These are phyloP conservation scores for Cyanoliseus patagonus DNA, from an alignment of 2,113 vertebrate species.

Conservation along the genomic window DNA sequence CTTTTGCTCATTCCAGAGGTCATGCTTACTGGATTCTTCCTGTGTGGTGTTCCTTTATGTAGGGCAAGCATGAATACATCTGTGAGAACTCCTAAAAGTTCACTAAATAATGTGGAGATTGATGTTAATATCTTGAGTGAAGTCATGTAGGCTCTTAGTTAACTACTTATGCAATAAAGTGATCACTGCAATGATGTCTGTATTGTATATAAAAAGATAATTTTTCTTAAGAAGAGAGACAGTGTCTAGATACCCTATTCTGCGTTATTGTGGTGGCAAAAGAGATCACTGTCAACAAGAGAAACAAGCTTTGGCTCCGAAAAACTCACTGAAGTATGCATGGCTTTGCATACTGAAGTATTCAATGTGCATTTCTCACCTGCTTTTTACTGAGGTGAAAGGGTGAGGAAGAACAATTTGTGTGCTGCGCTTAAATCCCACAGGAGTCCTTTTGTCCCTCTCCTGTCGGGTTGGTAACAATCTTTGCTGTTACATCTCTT, in stretches of 20 bases:
- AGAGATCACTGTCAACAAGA: not conserved
- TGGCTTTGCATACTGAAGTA: not conserved
- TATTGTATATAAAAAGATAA: not conserved
- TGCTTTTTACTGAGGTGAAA: not conserved
- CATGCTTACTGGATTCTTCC: not conserved
- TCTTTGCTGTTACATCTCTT: not conserved
- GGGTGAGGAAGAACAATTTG: not conserved
- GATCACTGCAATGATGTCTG: not conserved
- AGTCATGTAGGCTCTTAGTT: not conserved
- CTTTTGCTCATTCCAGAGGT: not conserved
- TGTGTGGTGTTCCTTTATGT: not conserved
- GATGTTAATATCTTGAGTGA: not conserved
- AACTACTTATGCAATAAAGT: not conserved
- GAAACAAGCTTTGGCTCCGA: not conserved
- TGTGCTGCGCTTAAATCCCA: not conserved
- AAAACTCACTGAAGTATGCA: not conserved
- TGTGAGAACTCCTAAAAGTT: not conserved
- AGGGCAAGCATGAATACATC: not conserved
- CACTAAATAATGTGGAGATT: not conserved
- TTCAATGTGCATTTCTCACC: not conserved
- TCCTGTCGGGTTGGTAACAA: not conserved
- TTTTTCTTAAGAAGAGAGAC: not conserved
- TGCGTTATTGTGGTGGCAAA: not conserved
- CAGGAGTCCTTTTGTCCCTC: not conserved
- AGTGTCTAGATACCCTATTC: not conserved